Conservation (phyloP, 2,113 vertebrate species). For the Oncorhynchus tshawytscha region DNA sequence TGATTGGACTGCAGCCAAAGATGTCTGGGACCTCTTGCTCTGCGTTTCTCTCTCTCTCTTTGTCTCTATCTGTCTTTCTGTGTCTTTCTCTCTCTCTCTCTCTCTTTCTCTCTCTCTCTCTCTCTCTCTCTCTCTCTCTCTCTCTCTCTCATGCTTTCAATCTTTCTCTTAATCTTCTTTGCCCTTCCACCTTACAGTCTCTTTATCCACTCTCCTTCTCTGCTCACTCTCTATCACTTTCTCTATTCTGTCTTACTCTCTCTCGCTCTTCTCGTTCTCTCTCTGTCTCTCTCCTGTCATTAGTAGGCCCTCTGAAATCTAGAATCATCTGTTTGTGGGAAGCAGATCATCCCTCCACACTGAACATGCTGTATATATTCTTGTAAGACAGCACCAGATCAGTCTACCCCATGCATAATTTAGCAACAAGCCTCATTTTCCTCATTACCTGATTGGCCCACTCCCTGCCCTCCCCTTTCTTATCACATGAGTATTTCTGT, state of each 20-base stretch:
- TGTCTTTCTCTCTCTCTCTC: no score
- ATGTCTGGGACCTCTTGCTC: background rate
- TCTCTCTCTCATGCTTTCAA: background rate
- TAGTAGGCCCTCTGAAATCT: background rate
- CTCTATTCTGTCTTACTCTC: background rate
- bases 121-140: no score
- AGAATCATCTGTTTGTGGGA: no score
- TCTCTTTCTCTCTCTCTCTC: no score
- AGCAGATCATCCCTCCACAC: background rate
- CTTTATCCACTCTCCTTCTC: no score
- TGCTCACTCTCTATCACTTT: no score
- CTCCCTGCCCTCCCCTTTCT: background rate
- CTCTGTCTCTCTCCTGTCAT: background rate
- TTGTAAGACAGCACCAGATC: background rate
- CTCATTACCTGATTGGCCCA: background rate
- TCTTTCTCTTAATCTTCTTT: background rate
- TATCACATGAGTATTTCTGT: conserved; percentile 13
- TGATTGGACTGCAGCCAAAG: conserved; percentile 5
- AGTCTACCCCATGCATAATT: background rate
- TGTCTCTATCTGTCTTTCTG: background rate
- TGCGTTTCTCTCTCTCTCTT: background rate
- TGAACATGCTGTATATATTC: background rate
- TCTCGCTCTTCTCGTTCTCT: background rate
- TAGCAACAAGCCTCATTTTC: background rate
- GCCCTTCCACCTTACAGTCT: no score